These are phyloP conservation scores for Eupeodes corollae DNA, from an alignment of 1,140 invertebrate species.

Conservation along the genomic window DNA sequence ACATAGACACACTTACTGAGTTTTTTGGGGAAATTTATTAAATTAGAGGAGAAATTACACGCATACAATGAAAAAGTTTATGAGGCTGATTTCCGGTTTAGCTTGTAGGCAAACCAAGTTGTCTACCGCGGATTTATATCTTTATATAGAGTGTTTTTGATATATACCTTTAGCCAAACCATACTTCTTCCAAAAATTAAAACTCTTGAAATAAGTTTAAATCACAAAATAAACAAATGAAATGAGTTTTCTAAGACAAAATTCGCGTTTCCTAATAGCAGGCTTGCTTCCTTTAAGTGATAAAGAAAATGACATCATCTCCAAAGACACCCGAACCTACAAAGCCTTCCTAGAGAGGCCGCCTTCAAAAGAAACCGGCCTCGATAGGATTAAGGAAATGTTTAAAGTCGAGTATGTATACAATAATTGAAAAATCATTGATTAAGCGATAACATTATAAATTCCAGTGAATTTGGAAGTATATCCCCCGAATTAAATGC, in stretches of 20 bases:
- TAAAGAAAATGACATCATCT: constrained; percentile 14
- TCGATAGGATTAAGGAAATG: constrained; percentile 40
- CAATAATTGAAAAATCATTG: too few relatives aligned
- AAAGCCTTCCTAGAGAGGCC: constrained; percentile 18
- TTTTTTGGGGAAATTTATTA: too few relatives aligned
- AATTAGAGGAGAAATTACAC: too few relatives aligned
- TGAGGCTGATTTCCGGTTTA: too few relatives aligned
- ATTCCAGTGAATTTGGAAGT: constrained; percentile 47
- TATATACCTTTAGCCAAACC: too few relatives aligned
- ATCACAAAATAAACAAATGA: constrained; percentile 19
- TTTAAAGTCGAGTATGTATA: constrained; percentile 38
- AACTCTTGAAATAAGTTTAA: too few relatives aligned
- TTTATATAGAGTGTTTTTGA: too few relatives aligned
- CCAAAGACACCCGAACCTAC: constrained; percentile 29
- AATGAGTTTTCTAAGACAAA: constrained; percentile 19
- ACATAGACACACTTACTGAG: too few relatives aligned
- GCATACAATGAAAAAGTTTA: too few relatives aligned
- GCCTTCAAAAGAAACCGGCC: constrained; percentile 30
- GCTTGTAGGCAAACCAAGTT: too few relatives aligned
- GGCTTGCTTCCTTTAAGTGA: constrained; percentile 14
- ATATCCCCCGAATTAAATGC: constrained; percentile 47
- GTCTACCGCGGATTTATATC: too few relatives aligned
- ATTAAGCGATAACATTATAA: background rate
- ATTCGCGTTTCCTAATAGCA: constrained; percentile 17
- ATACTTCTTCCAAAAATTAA: too few relatives aligned